These are phyloP conservation scores for Sepioteuthis lessoniana DNA, from an alignment of 2,888 invertebrate genomes.

Conservation along the genomic window DNA sequence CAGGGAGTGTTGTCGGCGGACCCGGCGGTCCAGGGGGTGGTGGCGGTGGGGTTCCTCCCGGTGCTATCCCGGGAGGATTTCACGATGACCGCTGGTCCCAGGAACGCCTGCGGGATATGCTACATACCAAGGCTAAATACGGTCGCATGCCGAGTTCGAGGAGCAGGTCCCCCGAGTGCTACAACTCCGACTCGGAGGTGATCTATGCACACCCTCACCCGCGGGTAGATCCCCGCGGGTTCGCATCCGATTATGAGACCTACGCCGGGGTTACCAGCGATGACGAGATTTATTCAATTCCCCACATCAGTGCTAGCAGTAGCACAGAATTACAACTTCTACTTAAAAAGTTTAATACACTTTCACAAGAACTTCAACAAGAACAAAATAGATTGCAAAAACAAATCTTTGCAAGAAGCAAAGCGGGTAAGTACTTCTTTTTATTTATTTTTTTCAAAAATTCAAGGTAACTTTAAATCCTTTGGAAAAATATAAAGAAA, in stretches of 20 bases:
- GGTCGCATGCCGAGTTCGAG: slow-evolving; percentile 69
- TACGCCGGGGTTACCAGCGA: slow-evolving; percentile 69
- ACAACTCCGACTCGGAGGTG: slow-evolving; percentile 93
- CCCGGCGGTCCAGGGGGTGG: background rate
- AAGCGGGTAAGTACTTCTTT: slow-evolving; percentile 25
- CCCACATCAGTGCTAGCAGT: slow-evolving; percentile 67
- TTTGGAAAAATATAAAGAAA: background rate
- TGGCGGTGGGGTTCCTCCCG: slow-evolving; percentile 35
- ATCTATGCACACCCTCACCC: slow-evolving; percentile 64
- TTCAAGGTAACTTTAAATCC: background rate
- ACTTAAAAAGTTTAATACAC: slow-evolving; percentile 73
- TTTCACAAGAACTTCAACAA: slow-evolving; percentile 76
- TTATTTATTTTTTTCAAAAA: background rate
- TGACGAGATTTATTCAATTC: slow-evolving; percentile 69
- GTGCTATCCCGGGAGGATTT: slow-evolving; percentile 51
- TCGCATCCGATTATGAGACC: slow-evolving; percentile 71
- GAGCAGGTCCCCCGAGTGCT: slow-evolving; percentile 79
- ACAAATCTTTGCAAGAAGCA: slow-evolving; percentile 59
- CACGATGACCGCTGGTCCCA: slow-evolving; percentile 62
- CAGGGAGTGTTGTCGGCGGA: background rate
- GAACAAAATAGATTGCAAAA: slow-evolving; percentile 69
- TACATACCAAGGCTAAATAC: slow-evolving; percentile 68
- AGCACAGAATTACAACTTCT: slow-evolving; percentile 72
- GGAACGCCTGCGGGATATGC: slow-evolving; percentile 67
- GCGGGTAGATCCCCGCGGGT: slow-evolving; percentile 65